A percentile compares a stretch with the other conserved stretches of the same genome.
phyloP scores from a whole-genome alignment of 2,888 invertebrate genomes.

The Drosophila colorata region DNA sequence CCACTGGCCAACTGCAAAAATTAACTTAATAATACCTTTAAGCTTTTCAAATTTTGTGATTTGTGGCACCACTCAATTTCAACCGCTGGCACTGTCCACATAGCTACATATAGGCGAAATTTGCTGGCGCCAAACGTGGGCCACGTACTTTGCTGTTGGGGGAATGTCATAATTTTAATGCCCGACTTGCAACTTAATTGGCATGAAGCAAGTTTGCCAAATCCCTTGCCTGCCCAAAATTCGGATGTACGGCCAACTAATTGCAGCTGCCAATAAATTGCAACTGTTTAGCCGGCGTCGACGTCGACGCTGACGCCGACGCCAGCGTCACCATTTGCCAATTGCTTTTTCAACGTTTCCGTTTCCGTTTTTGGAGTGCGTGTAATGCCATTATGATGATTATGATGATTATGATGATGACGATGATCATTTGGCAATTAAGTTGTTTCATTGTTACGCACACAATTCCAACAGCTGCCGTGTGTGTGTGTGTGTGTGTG shows the following conservation, averaged over 20 bases:
- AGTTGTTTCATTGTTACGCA: constrained; percentile 51
- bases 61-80: constrained; percentile 4
- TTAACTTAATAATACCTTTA: neutral
- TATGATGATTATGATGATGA: constrained; percentile 43
- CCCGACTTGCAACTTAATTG: constrained; percentile 42
- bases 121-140: neutral
- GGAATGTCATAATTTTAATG: constrained; percentile 42
- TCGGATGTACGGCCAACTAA: constrained; percentile 58
- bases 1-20: neutral
- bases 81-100: too few relatives aligned
- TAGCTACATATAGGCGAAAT: neutral
- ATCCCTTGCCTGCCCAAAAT: constrained; percentile 20
- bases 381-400: constrained; percentile 51
- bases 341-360: constrained; percentile 73
- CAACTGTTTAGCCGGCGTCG: constrained; percentile 45
- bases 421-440: constrained; percentile 34
- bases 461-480: constrained; percentile 28
- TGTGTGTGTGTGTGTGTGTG: constrained; percentile 12
- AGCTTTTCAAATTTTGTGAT: constrained; percentile 1
- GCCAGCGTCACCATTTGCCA: constrained; percentile 61
- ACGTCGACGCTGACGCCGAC: neutral
- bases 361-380: constrained; percentile 62
- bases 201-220: constrained; percentile 43
- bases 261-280: constrained; percentile 66
- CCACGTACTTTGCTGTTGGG: constrained; percentile 11